Base-by-base conservation (phyloP, 2,113 vertebrate genomes). In the Chaetodon auriga region DNA sequence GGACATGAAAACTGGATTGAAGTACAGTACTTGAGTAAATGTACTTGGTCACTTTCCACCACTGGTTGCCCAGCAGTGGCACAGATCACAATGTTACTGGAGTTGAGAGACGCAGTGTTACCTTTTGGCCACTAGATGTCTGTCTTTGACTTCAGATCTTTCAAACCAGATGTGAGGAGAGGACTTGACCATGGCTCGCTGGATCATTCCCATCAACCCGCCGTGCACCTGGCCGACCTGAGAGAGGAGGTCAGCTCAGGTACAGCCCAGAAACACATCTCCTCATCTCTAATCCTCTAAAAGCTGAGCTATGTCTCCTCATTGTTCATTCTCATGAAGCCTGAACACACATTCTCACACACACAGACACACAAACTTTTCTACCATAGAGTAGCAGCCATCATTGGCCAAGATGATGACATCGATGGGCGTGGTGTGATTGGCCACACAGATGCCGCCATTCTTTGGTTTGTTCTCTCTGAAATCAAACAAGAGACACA, bases 341-440 rank as follows among this genome's bases (percentile, higher is more conserved):
- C 3, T 19, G 7, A 65, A 70, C 41, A 54, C n/a, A 55, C 53
- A 30, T 8, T 7, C 13, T 12, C 3, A 30, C 0, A 66, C 46
- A 70, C 19, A 78, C 15, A 68, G 19, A 68, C 7, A 80, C 18
- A 96, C 95, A 96, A 63, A 60, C 54, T n/a, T 30, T 55, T 30
- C 5, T 89, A 99, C 97, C 97, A 98, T 96, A 0, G 97, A 97
- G 0, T 98, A 98, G 92, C 97, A 97, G 81, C 96, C 96, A 3
- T 99, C 97, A 0, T 96, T 98, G 86, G 98, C 97, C 90, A 99
- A 89, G 90, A 99, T 97, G 86, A 98, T 98, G 74, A 97, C 96
- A 0, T 98, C 97, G 0, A 98, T 97, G 9, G 97, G 97, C 49
- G 97, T 98, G 0, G 97, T 99, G 76, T 99, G 97, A 86, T 99